A percentile compares a stretch with the other conserved stretches of the same genome.
Evolutionary conservation across 2,113 vertebrate genomes (phyloP).

Genomic region (Rhea pennata): DNA sequence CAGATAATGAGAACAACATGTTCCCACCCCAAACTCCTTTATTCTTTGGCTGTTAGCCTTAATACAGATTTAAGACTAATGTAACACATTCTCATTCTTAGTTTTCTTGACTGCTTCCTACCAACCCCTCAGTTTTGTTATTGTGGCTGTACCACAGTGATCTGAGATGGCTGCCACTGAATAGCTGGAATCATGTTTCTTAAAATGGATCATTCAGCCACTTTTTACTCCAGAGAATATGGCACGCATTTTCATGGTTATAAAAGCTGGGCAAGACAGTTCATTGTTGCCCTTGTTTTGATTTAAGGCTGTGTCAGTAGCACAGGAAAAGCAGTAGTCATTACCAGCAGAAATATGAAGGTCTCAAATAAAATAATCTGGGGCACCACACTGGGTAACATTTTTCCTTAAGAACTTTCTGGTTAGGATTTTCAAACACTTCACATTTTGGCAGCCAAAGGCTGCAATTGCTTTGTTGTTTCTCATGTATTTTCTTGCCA

Average conservation of each 20-base stretch:
- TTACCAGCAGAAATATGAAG: neutral
- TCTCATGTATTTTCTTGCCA: slow-evolving; percentile 24
- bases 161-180: slow-evolving; percentile 1
- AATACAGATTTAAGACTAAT: slow-evolving; percentile 6
- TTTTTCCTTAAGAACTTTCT: slow-evolving; percentile 33
- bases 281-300: neutral
- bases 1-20: slow-evolving; percentile 41
- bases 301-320: neutral
- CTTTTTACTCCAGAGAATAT: neutral
- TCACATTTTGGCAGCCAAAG: neutral
- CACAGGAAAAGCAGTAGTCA: neutral
- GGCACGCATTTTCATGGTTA: neutral
- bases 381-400: neutral
- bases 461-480: slow-evolving; percentile 3
- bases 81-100: neutral
- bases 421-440: slow-evolving; percentile 23
- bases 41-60: neutral
- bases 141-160: neutral
- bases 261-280: neutral
- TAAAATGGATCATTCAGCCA: neutral
- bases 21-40: slow-evolving; percentile 21
- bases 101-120: neutral
- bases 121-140: neutral
- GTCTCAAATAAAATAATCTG: neutral
- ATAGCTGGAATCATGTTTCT: slow-evolving; percentile 9